A percentile compares a stretch with the other conserved stretches of the same genome.
phyloP scores from a whole-genome alignment of 2,888 invertebrate genomes.

The Nemotelus pantherinus region DNA sequence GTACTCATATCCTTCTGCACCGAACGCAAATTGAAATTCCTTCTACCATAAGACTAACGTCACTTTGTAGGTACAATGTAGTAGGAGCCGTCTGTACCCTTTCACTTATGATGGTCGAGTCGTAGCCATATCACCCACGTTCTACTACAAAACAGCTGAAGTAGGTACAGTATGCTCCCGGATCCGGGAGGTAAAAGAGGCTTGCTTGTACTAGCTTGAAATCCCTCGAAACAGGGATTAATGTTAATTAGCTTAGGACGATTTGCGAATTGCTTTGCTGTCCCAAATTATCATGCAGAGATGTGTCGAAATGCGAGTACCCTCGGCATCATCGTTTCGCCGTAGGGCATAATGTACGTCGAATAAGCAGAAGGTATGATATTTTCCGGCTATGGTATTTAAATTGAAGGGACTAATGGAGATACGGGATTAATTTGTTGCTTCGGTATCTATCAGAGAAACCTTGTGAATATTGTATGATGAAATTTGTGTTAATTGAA shows the following conservation, averaged over 20 bases:
- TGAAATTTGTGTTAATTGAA: slow-evolving; percentile 51
- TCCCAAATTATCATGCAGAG: slow-evolving; percentile 46
- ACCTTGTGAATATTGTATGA: slow-evolving; percentile 48
- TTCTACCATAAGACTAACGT: slow-evolving; percentile 11
- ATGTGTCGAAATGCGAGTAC: slow-evolving; percentile 26
- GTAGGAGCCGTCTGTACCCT: background rate
- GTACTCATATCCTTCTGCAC: slow-evolving; percentile 15
- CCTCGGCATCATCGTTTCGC: slow-evolving; percentile 30
- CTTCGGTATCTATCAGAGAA: slow-evolving; percentile 18
- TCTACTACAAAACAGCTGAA: background rate
- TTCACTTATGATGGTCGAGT: background rate
- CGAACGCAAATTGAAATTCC: slow-evolving; percentile 35
- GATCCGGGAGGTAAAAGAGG: too few species aligned
- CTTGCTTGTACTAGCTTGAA: background rate
- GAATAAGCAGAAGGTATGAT: background rate
- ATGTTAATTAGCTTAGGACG: slow-evolving; percentile 50
- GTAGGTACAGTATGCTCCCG: too few species aligned
- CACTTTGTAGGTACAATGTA: slow-evolving; percentile 22
- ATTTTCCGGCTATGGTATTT: slow-evolving; percentile 22
- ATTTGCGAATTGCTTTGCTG: slow-evolving; percentile 51
- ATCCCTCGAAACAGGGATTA: slow-evolving; percentile 42
- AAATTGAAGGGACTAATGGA: slow-evolving; percentile 50
- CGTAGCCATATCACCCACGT: background rate
- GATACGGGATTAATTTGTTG: slow-evolving; percentile 44
- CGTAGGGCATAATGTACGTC: slow-evolving; percentile 24